A percentile compares a stretch with the other conserved stretches of the same genome.
phyloP scores from a whole-genome alignment of 1,140 invertebrate genomes.

The Melitaea cinxia region DNA sequence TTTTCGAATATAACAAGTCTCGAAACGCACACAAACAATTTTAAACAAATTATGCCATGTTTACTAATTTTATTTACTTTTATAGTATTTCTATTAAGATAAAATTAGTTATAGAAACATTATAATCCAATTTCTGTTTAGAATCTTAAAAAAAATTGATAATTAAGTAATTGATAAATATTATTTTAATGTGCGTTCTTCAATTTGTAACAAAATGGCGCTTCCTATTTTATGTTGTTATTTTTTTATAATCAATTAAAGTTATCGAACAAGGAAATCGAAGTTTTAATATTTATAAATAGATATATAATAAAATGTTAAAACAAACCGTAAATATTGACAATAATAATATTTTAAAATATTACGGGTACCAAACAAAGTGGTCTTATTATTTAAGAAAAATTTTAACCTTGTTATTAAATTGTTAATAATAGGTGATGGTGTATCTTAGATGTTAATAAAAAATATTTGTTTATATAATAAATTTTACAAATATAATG shows the following conservation, averaged over 20 bases:
- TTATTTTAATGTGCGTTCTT: too few relatives aligned
- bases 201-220: too few relatives aligned
- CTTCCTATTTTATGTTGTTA: too few relatives aligned
- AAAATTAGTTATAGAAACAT: too few relatives aligned
- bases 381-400: background rate
- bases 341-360: constrained; percentile 1
- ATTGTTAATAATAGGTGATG: background rate
- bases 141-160: too few relatives aligned
- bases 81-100: background rate
- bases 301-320: too few relatives aligned
- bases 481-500: constrained; percentile 1
- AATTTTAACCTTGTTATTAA: background rate
- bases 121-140: too few relatives aligned
- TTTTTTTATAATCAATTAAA: too few relatives aligned
- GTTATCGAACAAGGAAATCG: too few relatives aligned
- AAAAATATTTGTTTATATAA: constrained; percentile 12
- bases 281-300: too few relatives aligned
- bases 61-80: background rate
- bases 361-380: background rate
- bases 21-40: background rate
- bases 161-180: too few relatives aligned
- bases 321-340: background rate
- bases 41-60: background rate
- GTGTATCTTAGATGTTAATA: constrained; percentile 14
- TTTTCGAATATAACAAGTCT: too few relatives aligned